Percentiles rank a stretch among this genome's conserved stretches.
These are phyloP conservation scores for Drosophila aff. DNA, from an alignment of 1,140 invertebrate species.

Conservation along the genomic window DNA sequence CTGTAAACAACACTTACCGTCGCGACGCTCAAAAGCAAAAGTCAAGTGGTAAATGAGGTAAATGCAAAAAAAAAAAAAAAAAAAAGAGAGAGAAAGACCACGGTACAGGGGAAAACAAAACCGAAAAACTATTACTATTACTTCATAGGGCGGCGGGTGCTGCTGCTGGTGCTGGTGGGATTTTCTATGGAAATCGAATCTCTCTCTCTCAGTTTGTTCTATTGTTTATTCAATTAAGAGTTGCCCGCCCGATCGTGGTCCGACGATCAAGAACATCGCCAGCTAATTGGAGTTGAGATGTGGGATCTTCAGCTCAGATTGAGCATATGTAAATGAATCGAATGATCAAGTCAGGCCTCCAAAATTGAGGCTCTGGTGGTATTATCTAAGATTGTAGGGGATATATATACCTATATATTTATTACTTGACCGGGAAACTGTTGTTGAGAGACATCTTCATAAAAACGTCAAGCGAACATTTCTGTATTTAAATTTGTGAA, in stretches of 20 bases:
- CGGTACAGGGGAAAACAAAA: constrained; percentile 21
- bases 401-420: background rate
- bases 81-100: constrained; percentile 25
- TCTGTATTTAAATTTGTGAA: background rate
- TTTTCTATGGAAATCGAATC: constrained; percentile 44
- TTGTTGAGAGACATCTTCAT: background rate
- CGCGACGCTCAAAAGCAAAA: constrained; percentile 53
- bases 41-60: constrained; percentile 63
- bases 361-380: background rate
- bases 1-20: constrained; percentile 21
- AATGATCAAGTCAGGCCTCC: background rate
- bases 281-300: constrained; percentile 32
- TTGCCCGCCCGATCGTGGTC: background rate
- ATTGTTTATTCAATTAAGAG: constrained; percentile 44
- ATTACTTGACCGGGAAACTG: background rate
- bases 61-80: constrained; percentile 29
- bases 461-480: background rate
- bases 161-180: background rate
- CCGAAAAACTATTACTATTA: constrained; percentile 37
- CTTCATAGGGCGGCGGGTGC: constrained; percentile 24
- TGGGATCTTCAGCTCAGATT: constrained; percentile 15
- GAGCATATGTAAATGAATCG: constrained; percentile 23
- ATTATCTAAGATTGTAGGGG: constrained; percentile 2
- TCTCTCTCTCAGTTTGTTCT: constrained; percentile 1
- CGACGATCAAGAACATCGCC: constrained; percentile 1